A percentile compares a stretch with the other conserved stretches of the same genome.
Evolutionary conservation across 2,113 vertebrate genomes (phyloP).

Genomic region (Equus quagga): DNA sequence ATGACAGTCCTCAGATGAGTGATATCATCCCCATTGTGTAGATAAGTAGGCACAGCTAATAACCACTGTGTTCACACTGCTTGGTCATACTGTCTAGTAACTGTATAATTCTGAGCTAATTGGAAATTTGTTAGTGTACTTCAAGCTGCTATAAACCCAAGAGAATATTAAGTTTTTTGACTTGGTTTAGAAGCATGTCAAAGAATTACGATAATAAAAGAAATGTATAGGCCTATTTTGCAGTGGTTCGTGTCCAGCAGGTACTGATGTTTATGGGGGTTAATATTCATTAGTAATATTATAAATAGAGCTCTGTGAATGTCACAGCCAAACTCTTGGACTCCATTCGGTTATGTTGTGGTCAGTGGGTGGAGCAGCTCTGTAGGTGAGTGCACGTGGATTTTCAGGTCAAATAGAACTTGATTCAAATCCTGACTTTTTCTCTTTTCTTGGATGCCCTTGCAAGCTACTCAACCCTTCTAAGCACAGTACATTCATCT

Average conservation of each 20-base stretch:
- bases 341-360: neutral
- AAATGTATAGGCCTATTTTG: neutral
- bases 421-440: neutral
- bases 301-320: neutral
- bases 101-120: neutral
- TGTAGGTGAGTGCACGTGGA: neutral
- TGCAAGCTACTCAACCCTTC: neutral
- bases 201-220: conserved; percentile 26
- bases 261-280: neutral
- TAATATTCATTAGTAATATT: neutral
- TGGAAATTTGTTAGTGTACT: neutral
- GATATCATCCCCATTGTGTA: neutral
- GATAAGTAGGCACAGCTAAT: neutral
- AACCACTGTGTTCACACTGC: neutral
- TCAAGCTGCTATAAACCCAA: neutral
- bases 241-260: neutral
- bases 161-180: neutral
- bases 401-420: neutral
- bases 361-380: neutral
- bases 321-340: neutral
- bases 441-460: neutral
- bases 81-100: neutral
- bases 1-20: neutral
- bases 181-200: conserved; percentile 3
- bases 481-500: neutral